Evolutionary conservation across 2,113 vertebrate genomes (phyloP), one percentile per base, ranked within the genome.

Genomic region (human (Homo sapiens)): DNA sequence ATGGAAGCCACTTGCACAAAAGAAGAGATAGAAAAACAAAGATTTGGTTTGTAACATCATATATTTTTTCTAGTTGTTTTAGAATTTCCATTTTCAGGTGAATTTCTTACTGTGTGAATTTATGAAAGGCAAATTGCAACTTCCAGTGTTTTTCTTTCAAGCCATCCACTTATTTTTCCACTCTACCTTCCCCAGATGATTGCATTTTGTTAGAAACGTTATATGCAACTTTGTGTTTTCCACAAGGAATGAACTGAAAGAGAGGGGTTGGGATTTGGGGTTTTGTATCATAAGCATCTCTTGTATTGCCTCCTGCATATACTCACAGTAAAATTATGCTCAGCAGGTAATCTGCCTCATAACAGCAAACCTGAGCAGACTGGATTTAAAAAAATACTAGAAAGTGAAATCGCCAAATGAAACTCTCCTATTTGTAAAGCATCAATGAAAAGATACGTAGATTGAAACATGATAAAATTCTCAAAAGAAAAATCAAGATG

Each of bases 71-170:
- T 93, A 85, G 90, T 97, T 94, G 94, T 76, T 96, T 97, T 94
- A 93, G 82, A 94, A 91, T 97, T 96, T 95, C 95, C 94, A 92
- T 96, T 95, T 98, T 98, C 95, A 92, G 94, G 89, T 93, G 93
- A 82, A 96, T 97, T 97, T 97, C 66, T 95, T 91, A 96, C 96
- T 96, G 68, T 96, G 82, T 95, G 82, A 95, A 96, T 97, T 97
- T 94, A 95, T 97, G 89, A 97, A 97, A 97, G 96, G 82, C 93
- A 97, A 96, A 97, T 97, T 94, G 90, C 78, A 75, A 95, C 89
- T 96, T 97, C 82, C 82, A 97, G 93, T 94, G 70, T 97, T 96
- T 97, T 97, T 85, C 61, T 79, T 82, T 98, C 87, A 85, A 94
- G 72, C 75, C 91, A 82, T 75, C 66, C 76, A 93, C 95, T 96